Conservation (phyloP, 2,888 invertebrate genomes). For the Eucriotettix oculatus region DNA sequence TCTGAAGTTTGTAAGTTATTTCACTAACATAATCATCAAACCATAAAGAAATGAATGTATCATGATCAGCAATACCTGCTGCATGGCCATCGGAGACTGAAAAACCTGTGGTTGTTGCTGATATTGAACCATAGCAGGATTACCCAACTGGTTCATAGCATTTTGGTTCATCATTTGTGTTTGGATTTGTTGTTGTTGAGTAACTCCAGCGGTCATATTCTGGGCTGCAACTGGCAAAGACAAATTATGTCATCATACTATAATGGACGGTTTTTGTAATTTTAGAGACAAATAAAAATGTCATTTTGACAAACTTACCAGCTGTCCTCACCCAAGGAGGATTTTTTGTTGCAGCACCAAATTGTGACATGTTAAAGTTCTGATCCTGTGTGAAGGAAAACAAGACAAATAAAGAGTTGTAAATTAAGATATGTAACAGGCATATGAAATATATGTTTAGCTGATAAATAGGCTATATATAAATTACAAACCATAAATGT, state of each 20-base stretch:
- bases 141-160: conserved; percentile 40
- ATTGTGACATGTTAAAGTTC: conserved; percentile 13
- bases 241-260: not conserved
- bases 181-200: conserved; percentile 31
- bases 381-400: not conserved
- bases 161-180: conserved; percentile 50
- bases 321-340: conserved; percentile 59
- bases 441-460: too few relatives aligned
- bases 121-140: conserved; percentile 56
- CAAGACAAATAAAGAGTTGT: too few relatives aligned
- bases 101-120: conserved; percentile 51
- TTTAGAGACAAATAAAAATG: not conserved
- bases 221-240: not conserved
- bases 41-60: not conserved
- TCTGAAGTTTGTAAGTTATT: not conserved
- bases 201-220: not conserved
- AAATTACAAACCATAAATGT: too few relatives aligned
- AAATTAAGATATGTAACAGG: too few relatives aligned
- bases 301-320: conserved; percentile 4
- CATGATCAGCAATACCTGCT: conserved; percentile 28
- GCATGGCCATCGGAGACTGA: conserved; percentile 43
- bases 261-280: not conserved
- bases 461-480: too few relatives aligned
- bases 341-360: conserved; percentile 37
- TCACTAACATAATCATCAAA: not conserved